phyloP scores from a whole-genome alignment of 2,797 vertebrate genomes.

The Phataginus tricuspis region DNA sequence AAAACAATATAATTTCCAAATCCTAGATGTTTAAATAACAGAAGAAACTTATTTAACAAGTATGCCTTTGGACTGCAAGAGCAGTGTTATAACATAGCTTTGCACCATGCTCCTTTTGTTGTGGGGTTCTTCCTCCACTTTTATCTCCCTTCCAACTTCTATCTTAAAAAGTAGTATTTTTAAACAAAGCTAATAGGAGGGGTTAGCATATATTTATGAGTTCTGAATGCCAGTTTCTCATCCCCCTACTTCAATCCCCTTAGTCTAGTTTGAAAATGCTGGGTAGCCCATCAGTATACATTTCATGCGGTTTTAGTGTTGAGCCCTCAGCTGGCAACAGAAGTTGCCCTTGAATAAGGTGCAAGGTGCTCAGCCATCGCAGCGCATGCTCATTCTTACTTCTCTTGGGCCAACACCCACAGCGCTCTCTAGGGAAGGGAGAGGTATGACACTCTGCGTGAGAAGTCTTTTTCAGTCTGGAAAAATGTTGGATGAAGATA shows the following conservation, averaged over 20 bases:
- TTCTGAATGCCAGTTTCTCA: not conserved
- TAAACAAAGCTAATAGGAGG: not conserved
- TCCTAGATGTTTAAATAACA: constrained; percentile 29
- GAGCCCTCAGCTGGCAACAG: not conserved
- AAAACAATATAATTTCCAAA: not conserved
- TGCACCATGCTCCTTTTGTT: not conserved
- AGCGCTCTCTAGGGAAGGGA: not conserved
- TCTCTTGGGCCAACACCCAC: not conserved
- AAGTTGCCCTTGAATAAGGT: not conserved
- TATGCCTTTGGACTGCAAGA: not conserved
- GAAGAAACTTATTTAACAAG: not conserved
- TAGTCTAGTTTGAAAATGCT: not conserved
- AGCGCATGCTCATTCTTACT: not conserved
- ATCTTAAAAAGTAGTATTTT: not conserved
- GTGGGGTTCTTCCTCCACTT: not conserved
- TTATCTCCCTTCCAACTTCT: not conserved
- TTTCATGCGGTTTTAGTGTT: not conserved
- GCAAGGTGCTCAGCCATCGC: not conserved
- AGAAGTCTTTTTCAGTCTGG: not conserved
- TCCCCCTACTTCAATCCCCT: not conserved
- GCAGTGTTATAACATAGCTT: not conserved
- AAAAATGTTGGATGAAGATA: not conserved
- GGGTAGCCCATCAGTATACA: not conserved
- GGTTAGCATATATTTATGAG: not conserved
- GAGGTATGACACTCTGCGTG: not conserved